phyloP scores from a whole-genome alignment of 2,113 vertebrate genomes.

The Archocentrus centrarchus region DNA sequence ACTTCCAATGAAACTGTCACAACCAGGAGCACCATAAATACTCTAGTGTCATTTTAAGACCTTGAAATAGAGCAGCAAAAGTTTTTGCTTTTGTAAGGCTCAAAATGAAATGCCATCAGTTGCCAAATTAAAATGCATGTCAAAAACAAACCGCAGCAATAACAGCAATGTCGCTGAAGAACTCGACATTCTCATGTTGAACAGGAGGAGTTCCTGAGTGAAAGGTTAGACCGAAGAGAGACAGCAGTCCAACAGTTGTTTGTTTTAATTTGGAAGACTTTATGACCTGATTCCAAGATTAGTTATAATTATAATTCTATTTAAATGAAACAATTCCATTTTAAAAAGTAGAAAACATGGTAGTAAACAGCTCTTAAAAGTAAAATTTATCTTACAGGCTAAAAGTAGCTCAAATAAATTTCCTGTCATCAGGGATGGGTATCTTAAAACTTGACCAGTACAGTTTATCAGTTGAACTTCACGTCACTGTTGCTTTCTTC shows the following conservation, averaged over 20 bases:
- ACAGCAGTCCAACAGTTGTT: neutral
- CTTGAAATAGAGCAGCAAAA: constrained; percentile 36
- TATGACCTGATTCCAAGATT: neutral
- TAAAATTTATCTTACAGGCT: too few species aligned
- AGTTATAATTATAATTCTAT: neutral
- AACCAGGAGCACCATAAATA: constrained; percentile 27
- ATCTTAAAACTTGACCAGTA: neutral
- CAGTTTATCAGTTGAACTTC: neutral
- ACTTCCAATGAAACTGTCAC: neutral
- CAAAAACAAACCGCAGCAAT: constrained; percentile 48
- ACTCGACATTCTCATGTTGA: constrained; percentile 99
- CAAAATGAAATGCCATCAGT: too few species aligned
- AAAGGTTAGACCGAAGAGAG: constrained; percentile 94
- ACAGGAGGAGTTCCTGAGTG: constrained; percentile 97
- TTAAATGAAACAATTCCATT: neutral
- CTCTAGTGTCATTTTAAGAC: constrained; percentile 56
- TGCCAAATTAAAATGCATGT: too few species aligned
- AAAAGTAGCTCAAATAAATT: neutral
- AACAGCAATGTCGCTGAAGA: constrained; percentile 98
- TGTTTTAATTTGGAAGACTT: neutral
- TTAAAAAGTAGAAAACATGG: neutral
- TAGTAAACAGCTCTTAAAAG: neutral
- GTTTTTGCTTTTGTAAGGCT: neutral
- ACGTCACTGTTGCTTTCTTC: neutral
- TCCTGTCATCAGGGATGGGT: neutral